These are phyloP conservation scores for Kryptolebias ocellatus DNA, from an alignment of 2,797 vertebrate genomes.

Conservation along the genomic window DNA sequence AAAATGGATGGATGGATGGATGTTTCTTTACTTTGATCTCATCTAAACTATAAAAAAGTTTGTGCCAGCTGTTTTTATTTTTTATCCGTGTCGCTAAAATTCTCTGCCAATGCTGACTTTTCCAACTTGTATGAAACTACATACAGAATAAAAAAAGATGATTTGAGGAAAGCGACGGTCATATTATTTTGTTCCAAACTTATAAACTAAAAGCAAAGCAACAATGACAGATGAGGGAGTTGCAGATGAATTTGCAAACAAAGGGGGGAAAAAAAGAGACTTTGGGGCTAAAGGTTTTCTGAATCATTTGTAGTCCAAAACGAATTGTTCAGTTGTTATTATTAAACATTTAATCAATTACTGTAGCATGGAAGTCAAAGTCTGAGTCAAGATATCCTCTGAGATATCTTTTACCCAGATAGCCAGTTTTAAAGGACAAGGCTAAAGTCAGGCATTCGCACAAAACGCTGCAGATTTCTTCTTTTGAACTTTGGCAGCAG, in stretches of 20 bases:
- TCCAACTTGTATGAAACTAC: too few species aligned
- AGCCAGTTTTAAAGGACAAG: background rate
- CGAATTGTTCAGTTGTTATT: background rate
- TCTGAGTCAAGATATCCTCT: background rate
- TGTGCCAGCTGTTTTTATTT: too few species aligned
- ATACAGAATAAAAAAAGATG: too few species aligned
- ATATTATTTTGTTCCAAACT: background rate
- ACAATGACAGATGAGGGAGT: too few species aligned
- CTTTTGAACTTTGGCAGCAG: constrained; percentile 5
- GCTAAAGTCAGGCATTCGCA: background rate
- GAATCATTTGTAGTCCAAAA: background rate
- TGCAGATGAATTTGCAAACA: background rate
- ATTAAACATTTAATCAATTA: background rate
- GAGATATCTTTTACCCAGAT: background rate
- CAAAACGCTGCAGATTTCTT: constrained; percentile 4
- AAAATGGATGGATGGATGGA: too few species aligned
- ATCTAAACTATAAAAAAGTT: too few species aligned
- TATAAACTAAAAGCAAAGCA: background rate
- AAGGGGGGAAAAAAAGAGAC: too few species aligned
- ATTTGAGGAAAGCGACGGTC: too few species aligned
- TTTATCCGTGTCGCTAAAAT: too few species aligned
- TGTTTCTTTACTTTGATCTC: too few species aligned
- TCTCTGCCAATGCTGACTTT: too few species aligned
- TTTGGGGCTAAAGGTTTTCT: background rate
- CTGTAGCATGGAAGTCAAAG: background rate